A percentile compares a stretch with the other conserved stretches of the same genome.
These are phyloP conservation scores for Athene cunicularia DNA, from an alignment of 2,113 vertebrate species.

Conservation along the genomic window DNA sequence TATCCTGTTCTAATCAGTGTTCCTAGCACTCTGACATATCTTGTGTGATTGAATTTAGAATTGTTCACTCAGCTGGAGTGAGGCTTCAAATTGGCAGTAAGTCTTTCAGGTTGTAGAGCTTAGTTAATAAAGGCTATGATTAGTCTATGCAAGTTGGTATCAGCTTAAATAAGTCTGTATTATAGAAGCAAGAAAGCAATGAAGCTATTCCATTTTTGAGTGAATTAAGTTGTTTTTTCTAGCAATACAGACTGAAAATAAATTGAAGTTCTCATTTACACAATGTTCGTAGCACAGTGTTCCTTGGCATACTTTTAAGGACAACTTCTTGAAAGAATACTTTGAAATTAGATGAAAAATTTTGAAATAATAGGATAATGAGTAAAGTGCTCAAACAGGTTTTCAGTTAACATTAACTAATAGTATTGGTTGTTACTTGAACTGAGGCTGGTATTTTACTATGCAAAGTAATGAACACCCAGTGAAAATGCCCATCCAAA, in stretches of 20 bases:
- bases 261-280: background rate
- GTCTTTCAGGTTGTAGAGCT: background rate
- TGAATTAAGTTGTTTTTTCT: constrained; percentile 7
- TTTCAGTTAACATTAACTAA: background rate
- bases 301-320: background rate
- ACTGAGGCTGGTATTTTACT: background rate
- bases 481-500: background rate
- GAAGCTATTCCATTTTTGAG: background rate
- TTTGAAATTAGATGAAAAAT: background rate
- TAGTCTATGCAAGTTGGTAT: background rate
- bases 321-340: background rate
- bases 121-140: background rate
- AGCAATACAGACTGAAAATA: background rate
- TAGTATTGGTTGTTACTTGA: background rate
- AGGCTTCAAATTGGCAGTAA: constrained; percentile 10
- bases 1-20: constrained; percentile 6
- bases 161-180: background rate
- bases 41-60: constrained; percentile 23
- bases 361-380: background rate
- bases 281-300: background rate
- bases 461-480: background rate
- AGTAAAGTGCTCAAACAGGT: background rate
- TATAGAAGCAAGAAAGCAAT: background rate
- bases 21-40: background rate
- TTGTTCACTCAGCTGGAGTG: background rate